Evolutionary conservation across 2,113 vertebrate genomes (phyloP).

Genomic region (Mystacornis crossleyi): DNA sequence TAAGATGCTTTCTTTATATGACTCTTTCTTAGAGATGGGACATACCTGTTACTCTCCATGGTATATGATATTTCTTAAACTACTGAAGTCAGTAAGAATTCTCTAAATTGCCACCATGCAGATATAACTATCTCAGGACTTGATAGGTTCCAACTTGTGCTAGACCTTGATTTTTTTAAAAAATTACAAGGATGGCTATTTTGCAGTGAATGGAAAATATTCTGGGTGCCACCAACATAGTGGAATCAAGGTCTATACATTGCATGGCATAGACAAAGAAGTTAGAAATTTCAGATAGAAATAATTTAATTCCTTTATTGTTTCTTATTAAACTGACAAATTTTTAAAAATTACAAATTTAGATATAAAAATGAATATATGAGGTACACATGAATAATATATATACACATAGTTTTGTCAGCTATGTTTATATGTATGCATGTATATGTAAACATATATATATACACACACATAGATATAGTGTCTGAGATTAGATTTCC

Average conservation of each 20-base stretch:
- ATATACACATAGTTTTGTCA: not conserved
- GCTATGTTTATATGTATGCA: not conserved
- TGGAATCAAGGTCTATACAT: not conserved
- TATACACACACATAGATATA: not conserved
- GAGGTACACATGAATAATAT: not conserved
- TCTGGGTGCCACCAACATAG: not conserved
- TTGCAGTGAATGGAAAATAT: not conserved
- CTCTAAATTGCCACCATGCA: not conserved
- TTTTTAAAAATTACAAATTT: rapidly evolving
- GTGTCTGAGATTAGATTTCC: not conserved
- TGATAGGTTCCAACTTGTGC: not conserved
- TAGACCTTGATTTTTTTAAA: not conserved
- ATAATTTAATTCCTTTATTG: not conserved
- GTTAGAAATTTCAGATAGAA: not conserved
- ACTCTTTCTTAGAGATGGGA: not conserved
- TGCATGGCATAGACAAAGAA: not conserved
- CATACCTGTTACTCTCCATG: not conserved
- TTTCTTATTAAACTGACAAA: not conserved
- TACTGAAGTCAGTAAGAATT: not conserved
- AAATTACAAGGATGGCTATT: not conserved
- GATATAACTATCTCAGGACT: not conserved
- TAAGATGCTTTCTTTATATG: not conserved
- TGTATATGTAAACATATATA: too few species aligned
- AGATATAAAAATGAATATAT: not conserved
- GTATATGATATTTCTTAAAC: not conserved